These are phyloP conservation scores for Nemapogon koenigi DNA, from an alignment of 2,888 invertebrate species.

Conservation along the genomic window DNA sequence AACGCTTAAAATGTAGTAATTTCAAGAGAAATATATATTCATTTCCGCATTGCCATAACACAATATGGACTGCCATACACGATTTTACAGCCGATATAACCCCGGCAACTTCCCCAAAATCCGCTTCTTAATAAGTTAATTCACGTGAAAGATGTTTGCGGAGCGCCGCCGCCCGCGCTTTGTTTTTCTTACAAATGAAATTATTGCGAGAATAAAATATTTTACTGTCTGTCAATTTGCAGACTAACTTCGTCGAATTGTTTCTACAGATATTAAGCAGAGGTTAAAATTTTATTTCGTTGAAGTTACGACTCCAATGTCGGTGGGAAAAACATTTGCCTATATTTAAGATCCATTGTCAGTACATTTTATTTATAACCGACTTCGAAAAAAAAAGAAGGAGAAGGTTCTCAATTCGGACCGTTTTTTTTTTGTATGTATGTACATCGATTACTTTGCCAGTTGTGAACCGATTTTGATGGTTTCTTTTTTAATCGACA, in stretches of 20 bases:
- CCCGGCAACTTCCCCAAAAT: conserved; percentile 22
- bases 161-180: conserved; percentile 30
- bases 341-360: too few species aligned
- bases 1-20: not conserved
- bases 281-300: conserved; percentile 61
- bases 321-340: too few species aligned
- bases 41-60: not conserved
- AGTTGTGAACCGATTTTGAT: too few species aligned
- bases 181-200: conserved; percentile 62
- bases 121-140: conserved; percentile 53
- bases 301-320: conserved; percentile 46
- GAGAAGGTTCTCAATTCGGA: too few species aligned
- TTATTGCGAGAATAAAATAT: conserved; percentile 61
- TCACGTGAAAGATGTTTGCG: conserved; percentile 53
- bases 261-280: conserved; percentile 55
- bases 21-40: not conserved
- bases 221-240: conserved; percentile 63
- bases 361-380: too few species aligned
- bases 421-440: too few species aligned
- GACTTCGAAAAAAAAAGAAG: too few species aligned
- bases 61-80: not conserved
- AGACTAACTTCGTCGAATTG: conserved; percentile 38
- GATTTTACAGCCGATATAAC: not conserved
- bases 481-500: too few species aligned
- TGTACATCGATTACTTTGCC: too few species aligned